Evolutionary conservation across 2,888 invertebrate genomes (phyloP).

Genomic region (Andrena hattorfiana): DNA sequence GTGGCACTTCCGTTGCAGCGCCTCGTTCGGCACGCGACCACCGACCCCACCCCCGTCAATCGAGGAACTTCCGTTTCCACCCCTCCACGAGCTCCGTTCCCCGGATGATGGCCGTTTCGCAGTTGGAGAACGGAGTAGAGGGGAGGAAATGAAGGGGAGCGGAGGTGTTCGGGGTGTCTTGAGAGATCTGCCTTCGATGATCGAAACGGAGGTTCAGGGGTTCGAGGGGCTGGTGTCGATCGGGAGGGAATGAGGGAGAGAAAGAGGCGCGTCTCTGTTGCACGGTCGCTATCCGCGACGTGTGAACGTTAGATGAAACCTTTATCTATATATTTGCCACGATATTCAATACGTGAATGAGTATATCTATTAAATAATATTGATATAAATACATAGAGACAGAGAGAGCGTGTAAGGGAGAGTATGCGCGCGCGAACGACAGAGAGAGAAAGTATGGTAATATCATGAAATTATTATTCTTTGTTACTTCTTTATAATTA

Average conservation of each 20-base stretch:
- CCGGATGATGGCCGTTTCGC: not conserved
- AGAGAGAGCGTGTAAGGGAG: constrained; percentile 58
- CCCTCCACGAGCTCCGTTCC: not conserved
- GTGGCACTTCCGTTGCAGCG: constrained; percentile 42
- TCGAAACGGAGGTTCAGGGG: constrained; percentile 1
- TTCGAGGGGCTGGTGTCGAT: constrained; percentile 8
- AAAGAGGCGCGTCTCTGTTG: constrained; percentile 62
- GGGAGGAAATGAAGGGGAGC: not conserved
- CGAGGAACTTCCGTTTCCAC: constrained; percentile 22
- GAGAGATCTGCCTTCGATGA: constrained; percentile 14
- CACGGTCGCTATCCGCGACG: constrained; percentile 65
- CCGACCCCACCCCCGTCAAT: constrained; percentile 9
- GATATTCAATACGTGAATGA: constrained; percentile 82
- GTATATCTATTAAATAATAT: constrained; percentile 77
- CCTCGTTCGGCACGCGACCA: constrained; percentile 51
- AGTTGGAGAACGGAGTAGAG: not conserved
- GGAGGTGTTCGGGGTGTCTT: not conserved
- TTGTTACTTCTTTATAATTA: constrained; percentile 85
- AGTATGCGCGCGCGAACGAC: constrained; percentile 65
- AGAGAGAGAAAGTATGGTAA: constrained; percentile 78
- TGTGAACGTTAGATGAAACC: constrained; percentile 71
- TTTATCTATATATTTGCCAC: constrained; percentile 81
- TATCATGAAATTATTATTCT: constrained; percentile 85
- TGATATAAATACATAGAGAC: constrained; percentile 70
- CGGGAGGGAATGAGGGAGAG: constrained; percentile 16